Conservation (phyloP, 2,797 vertebrate species). For the Chanos chanos region DNA sequence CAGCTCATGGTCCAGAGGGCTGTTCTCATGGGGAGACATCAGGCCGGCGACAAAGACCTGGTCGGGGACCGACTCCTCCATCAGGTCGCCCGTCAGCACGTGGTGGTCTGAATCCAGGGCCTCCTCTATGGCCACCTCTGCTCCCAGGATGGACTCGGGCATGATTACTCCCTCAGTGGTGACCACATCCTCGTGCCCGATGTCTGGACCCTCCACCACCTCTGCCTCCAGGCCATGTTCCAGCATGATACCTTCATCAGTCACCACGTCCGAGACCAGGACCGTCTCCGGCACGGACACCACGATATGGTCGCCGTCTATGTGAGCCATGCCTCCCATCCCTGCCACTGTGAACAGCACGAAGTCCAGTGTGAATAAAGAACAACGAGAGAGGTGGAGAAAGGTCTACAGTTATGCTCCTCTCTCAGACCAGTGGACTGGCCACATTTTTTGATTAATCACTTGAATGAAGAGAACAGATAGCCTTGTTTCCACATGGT, state of each 20-base stretch:
- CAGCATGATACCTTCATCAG: conserved; percentile 91
- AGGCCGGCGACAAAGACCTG: conserved; percentile 96
- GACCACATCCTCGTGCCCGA: conserved; percentile 85
- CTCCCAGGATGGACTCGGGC: conserved; percentile 88
- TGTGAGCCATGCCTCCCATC: conserved; percentile 95
- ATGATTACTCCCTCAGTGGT: conserved; percentile 89
- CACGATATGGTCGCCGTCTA: conserved; percentile 97
- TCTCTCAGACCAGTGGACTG: too few species aligned
- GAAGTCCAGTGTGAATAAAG: too few species aligned
- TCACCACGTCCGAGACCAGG: conserved; percentile 93
- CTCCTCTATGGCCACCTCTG: conserved; percentile 92
- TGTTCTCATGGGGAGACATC: conserved; percentile 83
- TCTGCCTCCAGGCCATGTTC: conserved; percentile 90
- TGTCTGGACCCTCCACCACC: conserved; percentile 90
- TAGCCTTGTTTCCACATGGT: too few species aligned
- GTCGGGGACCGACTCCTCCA: conserved; percentile 87
- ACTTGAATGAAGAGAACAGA: too few species aligned
- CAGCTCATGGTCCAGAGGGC: conserved; percentile 88
- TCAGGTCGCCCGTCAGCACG: conserved; percentile 82
- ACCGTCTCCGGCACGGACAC: conserved; percentile 97
- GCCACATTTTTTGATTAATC: too few species aligned
- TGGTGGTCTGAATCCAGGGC: conserved; percentile 84
- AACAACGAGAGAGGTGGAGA: too few species aligned
- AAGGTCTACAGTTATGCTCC: too few species aligned
- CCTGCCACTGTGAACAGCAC: too few species aligned